A percentile compares a stretch with the other conserved stretches of the same genome.
Evolutionary conservation across 2,797 vertebrate genomes (phyloP).

Genomic region (Cyprinella venusta): DNA sequence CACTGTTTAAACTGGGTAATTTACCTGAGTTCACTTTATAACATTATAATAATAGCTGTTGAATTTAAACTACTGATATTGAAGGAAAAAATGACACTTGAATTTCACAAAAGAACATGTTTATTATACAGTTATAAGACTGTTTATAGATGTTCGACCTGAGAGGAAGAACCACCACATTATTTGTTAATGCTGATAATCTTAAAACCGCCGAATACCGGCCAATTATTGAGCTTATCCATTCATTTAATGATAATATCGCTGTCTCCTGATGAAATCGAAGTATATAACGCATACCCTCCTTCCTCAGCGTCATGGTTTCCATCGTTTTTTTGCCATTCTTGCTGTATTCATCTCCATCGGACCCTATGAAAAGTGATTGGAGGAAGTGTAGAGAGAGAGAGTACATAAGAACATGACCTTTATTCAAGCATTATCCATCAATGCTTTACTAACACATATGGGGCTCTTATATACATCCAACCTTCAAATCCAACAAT

Average conservation of each 20-base stretch:
- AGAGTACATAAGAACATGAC: neutral
- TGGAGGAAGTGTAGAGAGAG: neutral
- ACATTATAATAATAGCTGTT: neutral
- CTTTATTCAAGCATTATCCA: neutral
- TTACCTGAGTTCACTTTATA: neutral
- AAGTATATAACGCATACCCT: constrained; percentile 78
- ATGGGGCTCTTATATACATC: neutral
- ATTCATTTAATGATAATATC: neutral
- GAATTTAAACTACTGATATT: neutral
- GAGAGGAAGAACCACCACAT: neutral
- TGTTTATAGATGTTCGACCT: neutral
- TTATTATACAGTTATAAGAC: neutral
- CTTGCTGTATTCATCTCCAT: constrained; percentile 86
- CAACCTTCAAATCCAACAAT: neutral
- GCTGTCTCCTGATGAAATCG: neutral
- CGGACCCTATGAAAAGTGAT: constrained; percentile 74
- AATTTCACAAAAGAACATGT: neutral
- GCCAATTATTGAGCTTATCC: neutral
- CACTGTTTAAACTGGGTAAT: neutral
- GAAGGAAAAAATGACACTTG: neutral
- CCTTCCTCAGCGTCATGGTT: constrained; percentile 92
- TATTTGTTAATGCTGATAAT: neutral
- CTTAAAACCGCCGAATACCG: neutral
- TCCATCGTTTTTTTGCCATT: constrained; percentile 85
- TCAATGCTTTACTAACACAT: neutral